Percentiles rank a stretch among this genome's conserved stretches.
Conservation (phyloP, 2,113 vertebrate species). For the Muscicapa adusta region DNA sequence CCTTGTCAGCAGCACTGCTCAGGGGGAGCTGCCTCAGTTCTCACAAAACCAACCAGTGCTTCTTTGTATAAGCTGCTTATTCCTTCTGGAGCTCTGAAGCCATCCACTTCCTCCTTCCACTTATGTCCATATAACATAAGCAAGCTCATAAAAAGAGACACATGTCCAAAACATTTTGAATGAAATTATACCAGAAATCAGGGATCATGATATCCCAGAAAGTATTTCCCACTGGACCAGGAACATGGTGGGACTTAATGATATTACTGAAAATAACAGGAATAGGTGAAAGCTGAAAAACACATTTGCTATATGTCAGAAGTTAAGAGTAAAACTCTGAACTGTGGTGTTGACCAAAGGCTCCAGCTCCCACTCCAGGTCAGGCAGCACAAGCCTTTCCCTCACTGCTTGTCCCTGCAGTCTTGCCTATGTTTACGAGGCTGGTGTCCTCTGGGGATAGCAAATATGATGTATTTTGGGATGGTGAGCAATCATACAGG, state of each 20-base stretch:
- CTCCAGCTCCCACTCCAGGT: background rate
- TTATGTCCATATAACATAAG: background rate
- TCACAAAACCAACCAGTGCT: background rate
- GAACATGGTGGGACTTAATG: background rate
- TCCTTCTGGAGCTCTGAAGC: background rate
- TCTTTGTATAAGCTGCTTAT: background rate
- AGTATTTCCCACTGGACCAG: background rate
- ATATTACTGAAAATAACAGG: background rate
- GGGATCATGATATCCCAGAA: background rate
- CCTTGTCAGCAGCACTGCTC: background rate
- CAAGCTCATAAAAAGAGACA: background rate
- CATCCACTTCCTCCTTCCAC: background rate
- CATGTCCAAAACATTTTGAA: background rate
- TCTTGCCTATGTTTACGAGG: background rate
- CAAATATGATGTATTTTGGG: background rate
- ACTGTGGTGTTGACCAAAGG: rapidly evolving
- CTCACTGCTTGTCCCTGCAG: background rate
- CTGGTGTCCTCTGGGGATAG: background rate
- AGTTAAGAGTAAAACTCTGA: background rate
- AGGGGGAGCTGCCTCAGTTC: background rate
- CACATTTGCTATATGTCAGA: background rate
- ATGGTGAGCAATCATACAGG: background rate
- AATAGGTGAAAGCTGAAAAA: background rate
- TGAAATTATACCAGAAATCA: background rate
- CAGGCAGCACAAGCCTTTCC: background rate